A percentile compares a stretch with the other conserved stretches of the same genome.
These are phyloP conservation scores for Lampris incognitus DNA, from an alignment of 2,113 vertebrate genomes.

Conservation along the genomic window DNA sequence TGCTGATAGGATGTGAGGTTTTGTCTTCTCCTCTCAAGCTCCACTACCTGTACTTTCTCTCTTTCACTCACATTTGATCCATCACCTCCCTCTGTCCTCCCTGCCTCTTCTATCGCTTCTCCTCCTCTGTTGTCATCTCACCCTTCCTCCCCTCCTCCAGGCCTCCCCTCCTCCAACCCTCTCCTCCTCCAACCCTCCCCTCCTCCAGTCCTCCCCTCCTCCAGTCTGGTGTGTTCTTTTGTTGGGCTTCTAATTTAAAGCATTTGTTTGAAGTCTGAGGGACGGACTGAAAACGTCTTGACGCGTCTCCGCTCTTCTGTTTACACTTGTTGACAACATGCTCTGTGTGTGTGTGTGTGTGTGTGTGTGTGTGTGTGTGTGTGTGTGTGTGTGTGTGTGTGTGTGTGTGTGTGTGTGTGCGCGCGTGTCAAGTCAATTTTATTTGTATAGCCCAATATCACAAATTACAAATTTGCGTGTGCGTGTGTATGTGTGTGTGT, in stretches of 20 bases:
- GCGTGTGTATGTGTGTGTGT: background rate
- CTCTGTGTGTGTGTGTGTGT: slow-evolving; percentile 6
- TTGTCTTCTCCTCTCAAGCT: slow-evolving; percentile 58
- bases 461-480: background rate
- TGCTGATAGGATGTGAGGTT: slow-evolving; percentile 63
- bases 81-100: slow-evolving; percentile 25
- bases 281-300: slow-evolving; percentile 35
- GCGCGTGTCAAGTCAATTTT: no score
- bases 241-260: slow-evolving; percentile 39
- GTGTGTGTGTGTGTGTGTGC: slow-evolving; percentile 6
- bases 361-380: background rate
- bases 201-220: background rate
- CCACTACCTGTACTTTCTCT: slow-evolving; percentile 44
- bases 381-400: slow-evolving; percentile 4
- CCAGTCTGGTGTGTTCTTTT: slow-evolving; percentile 21
- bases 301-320: slow-evolving; percentile 23
- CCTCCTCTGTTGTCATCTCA: slow-evolving; percentile 15
- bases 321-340: background rate
- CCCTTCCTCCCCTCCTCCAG: background rate
- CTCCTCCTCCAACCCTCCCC: slow-evolving; percentile 16
- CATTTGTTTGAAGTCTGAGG: slow-evolving; percentile 39
- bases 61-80: slow-evolving; percentile 48
- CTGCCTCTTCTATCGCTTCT: slow-evolving; percentile 4
- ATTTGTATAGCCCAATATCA: no score
- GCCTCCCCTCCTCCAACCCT: slow-evolving; percentile 5